Base-by-base conservation (phyloP, 2,888 invertebrate species). In the Apodemia zela region DNA sequence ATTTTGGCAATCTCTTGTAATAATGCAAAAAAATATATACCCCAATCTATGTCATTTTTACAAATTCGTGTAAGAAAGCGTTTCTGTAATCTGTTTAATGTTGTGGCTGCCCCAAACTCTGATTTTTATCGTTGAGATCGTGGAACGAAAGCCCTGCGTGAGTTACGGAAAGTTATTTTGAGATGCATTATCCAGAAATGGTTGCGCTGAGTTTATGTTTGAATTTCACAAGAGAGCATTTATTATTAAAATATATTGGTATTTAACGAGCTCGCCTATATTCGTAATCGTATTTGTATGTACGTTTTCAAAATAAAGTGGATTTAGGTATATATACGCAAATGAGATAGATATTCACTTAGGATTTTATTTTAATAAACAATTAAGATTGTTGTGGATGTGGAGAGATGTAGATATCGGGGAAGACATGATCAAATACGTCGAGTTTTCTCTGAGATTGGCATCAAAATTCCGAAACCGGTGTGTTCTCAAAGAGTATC, bases 171-270 rank as follows among this genome's bases (percentile, higher is more conserved):
- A 57, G 80, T 79, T 89, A 89, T 89, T 89, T 87, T 72, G 76
- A 82, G 84, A 77, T 75, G 81, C 87, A 85, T 85, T 88, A 87
- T 85, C 85, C 88, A 86, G 87, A 84, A 88, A 88, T 86, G 88
- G 88, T 78, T 77, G 75, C 82, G 80, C 74, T 72, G 67, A 76
- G 80, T 76, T 80, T 82, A 80, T 86, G 86, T 85, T 86, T 84
- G 75, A 78, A 77, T 86, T 87, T 80, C 81, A 84, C 82, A 68
- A 71, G 54, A 57, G 54, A 54, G 25, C 51, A 57, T 57, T 57
- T 57, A 57, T 57, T 57, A 57, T 57, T 57, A 25, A 57, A 57
- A 57, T 15, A 25, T 57, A 25, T 29, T 29, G 54, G 25, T 13
- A 29, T 57, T 29, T 57, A 57, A 51, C 51, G 51, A 18, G 11